Evolutionary conservation across 2,797 vertebrate species (phyloP).

Genomic region (Streptopelia turtur): DNA sequence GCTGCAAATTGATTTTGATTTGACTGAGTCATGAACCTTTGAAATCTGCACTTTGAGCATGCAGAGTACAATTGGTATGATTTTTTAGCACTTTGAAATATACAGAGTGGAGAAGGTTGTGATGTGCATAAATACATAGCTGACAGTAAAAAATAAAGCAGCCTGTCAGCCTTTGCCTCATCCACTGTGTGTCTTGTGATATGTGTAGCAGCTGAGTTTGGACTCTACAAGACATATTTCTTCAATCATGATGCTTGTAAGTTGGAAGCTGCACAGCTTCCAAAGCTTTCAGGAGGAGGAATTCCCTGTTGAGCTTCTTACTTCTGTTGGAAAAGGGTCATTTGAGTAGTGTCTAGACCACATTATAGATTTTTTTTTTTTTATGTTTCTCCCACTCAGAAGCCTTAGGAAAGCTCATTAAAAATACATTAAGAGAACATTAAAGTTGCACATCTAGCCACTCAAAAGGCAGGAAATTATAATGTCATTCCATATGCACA

Average conservation of each 20-base stretch:
- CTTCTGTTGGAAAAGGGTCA: conserved; percentile 53
- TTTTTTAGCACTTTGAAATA: conserved; percentile 67
- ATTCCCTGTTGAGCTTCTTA: conserved; percentile 46
- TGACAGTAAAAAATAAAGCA: conserved; percentile 65
- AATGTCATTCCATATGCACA: conserved; percentile 30
- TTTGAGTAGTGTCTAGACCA: conserved; percentile 52
- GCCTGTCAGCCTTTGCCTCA: conserved; percentile 30
- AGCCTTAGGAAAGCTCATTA: conserved; percentile 56
- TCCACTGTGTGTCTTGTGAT: conserved; percentile 25
- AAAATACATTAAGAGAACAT: conserved; percentile 60
- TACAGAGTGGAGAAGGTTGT: conserved; percentile 49
- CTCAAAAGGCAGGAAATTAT: conserved; percentile 52
- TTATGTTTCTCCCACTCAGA: conserved; percentile 20
- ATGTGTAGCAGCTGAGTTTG: conserved; percentile 41
- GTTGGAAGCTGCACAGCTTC: not conserved
- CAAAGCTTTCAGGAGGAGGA: conserved; percentile 40
- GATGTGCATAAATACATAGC: conserved; percentile 66
- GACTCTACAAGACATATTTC: conserved; percentile 29
- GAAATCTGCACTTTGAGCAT: conserved; percentile 71
- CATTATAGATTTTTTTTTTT: conserved; percentile 42
- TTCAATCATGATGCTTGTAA: conserved; percentile 20
- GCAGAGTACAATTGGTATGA: conserved; percentile 63
- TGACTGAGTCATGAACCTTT: conserved; percentile 69
- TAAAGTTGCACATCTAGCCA: conserved; percentile 41
- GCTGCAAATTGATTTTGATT: conserved; percentile 73